phyloP scores from a whole-genome alignment of 37 sponge, comb jelly and placozoan genomes.

The Bolinopsis microptera region DNA sequence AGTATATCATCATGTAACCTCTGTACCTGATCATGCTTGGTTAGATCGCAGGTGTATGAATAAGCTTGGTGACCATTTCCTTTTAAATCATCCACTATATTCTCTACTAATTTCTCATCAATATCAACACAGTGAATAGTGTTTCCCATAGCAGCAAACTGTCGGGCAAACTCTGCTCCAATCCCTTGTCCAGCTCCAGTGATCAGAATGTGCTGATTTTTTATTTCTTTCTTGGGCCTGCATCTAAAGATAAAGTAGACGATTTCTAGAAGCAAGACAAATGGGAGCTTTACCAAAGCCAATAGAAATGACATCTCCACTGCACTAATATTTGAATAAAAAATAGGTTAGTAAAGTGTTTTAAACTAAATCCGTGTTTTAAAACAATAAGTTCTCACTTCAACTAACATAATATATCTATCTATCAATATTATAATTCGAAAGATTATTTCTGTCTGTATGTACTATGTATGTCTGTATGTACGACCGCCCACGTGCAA shows the following conservation, averaged over 20 bases:
- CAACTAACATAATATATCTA: too few relatives aligned
- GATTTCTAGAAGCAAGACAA: background rate
- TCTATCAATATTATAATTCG: too few relatives aligned
- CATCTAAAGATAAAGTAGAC: conserved; percentile 16
- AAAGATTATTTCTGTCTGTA: too few relatives aligned
- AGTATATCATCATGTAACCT: background rate
- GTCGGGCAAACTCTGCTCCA: conserved; percentile 44
- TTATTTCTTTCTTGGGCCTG: background rate
- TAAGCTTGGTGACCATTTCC: background rate
- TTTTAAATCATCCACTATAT: background rate
- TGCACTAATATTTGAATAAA: background rate
- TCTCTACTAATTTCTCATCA: background rate
- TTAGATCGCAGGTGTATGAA: conserved; percentile 34
- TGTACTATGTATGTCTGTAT: too few relatives aligned
- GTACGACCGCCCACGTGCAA: too few relatives aligned
- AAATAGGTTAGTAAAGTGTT: background rate
- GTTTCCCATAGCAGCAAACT: conserved; percentile 47
- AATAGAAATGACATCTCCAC: background rate
- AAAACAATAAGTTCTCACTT: too few relatives aligned
- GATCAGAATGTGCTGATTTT: background rate
- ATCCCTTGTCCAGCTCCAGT: conserved; percentile 59
- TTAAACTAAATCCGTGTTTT: too few relatives aligned
- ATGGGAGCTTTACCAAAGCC: background rate
- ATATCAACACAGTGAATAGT: conserved; percentile 11
- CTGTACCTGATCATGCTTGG: conserved; percentile 2